Conservation (phyloP, 2,113 vertebrate species). For the Oreochromis spilurus region DNA sequence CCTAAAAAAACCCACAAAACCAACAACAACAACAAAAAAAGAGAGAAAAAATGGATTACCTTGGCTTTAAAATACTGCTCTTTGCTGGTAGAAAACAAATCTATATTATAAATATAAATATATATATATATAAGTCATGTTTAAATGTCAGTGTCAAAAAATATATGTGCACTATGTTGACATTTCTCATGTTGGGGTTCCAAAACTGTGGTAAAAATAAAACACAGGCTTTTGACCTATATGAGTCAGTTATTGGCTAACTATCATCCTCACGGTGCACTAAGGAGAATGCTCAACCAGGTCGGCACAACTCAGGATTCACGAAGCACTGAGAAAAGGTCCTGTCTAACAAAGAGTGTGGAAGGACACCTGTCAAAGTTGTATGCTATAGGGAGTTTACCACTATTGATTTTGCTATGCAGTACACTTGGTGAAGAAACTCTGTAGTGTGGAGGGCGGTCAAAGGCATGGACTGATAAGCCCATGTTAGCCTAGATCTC, state of each 20-base stretch:
- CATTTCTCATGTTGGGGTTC: background rate
- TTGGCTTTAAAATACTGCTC: background rate
- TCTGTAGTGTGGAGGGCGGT: constrained; percentile 46
- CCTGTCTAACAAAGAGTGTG: background rate
- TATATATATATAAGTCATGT: background rate
- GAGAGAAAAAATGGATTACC: background rate
- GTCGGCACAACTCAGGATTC: background rate
- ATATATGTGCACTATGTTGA: background rate
- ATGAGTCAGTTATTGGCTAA: background rate
- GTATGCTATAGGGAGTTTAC: constrained; percentile 25
- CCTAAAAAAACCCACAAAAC: background rate
- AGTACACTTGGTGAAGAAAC: background rate
- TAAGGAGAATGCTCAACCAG: constrained; percentile 16
- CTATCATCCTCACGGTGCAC: background rate
- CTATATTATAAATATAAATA: background rate
- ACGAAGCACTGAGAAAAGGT: constrained; percentile 1
- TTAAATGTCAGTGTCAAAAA: background rate
- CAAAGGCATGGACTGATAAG: constrained; percentile 37
- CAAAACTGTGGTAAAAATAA: background rate
- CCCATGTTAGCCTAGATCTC: background rate
- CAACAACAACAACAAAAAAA: background rate
- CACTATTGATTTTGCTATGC: constrained; percentile 48
- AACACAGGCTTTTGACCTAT: background rate
- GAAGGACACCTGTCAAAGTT: constrained; percentile 54
- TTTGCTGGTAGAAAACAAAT: background rate